phyloP scores from a whole-genome alignment of 2,888 invertebrate species.

The Agapostemon virescens region DNA sequence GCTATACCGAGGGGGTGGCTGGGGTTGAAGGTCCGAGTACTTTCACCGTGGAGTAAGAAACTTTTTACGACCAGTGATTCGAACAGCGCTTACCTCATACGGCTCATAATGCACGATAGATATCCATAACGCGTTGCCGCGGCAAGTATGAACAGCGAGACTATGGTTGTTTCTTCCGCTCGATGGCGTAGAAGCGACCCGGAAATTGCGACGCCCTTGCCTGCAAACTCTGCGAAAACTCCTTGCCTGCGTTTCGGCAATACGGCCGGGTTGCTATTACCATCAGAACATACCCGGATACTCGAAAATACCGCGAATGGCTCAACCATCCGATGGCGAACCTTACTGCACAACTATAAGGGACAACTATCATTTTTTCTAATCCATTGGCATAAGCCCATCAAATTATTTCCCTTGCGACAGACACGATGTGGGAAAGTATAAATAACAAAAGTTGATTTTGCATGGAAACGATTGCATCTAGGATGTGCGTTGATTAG shows the following conservation, averaged over 20 bases:
- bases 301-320: background rate
- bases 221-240: conserved; percentile 13
- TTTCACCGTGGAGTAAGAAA: conserved; percentile 45
- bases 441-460: no score
- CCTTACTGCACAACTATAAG: no score
- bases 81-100: conserved; percentile 66
- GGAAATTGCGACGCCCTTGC: conserved; percentile 7
- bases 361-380: no score
- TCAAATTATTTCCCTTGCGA: no score
- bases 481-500: no score
- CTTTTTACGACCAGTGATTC: conserved; percentile 60
- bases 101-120: conserved; percentile 67
- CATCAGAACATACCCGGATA: background rate
- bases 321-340: no score
- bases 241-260: conserved; percentile 10
- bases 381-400: no score
- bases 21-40: conserved; percentile 2
- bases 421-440: no score
- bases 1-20: background rate
- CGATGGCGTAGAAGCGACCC: conserved; percentile 17
- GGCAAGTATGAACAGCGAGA: conserved; percentile 15
- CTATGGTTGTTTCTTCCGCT: conserved; percentile 31
- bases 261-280: background rate
- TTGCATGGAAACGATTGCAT: no score
- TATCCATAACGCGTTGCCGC: conserved; percentile 64